These are phyloP conservation scores for Anastrepha obliqua DNA, from an alignment of 1,140 invertebrate species.

Conservation along the genomic window DNA sequence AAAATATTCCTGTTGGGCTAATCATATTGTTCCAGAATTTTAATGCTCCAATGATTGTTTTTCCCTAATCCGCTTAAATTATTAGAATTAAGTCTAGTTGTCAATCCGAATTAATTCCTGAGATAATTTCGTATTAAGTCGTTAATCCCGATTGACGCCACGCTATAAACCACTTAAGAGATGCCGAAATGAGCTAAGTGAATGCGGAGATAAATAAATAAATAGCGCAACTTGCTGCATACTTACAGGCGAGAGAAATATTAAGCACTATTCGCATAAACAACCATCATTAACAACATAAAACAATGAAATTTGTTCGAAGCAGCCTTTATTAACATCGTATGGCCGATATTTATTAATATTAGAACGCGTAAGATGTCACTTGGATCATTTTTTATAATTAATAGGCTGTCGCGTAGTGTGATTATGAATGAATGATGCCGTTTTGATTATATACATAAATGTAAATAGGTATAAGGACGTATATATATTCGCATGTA, in stretches of 20 bases:
- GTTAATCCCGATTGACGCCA: too few species aligned
- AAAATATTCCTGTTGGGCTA: too few species aligned
- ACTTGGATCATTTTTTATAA: conserved; percentile 31
- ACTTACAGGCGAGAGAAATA: not conserved
- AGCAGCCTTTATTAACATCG: not conserved
- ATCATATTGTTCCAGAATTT: too few species aligned
- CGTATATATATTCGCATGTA: not conserved
- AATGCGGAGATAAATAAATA: not conserved
- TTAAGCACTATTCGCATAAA: not conserved
- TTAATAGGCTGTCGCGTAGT: not conserved
- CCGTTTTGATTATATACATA: not conserved
- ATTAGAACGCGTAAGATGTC: not conserved
- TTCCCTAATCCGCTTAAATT: too few species aligned
- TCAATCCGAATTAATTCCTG: too few species aligned
- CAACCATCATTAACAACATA: not conserved
- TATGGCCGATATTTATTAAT: not conserved
- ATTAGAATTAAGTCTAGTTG: too few species aligned
- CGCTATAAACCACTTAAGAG: too few species aligned
- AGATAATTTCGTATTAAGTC: too few species aligned
- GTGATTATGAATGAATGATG: not conserved
- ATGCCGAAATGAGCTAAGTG: too few species aligned
- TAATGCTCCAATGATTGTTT: too few species aligned
- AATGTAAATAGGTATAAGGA: not conserved
- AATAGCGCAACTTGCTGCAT: not conserved
- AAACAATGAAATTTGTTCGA: not conserved